Evolutionary conservation across 1,140 invertebrate species (phyloP), one percentile per base, ranked within the genome.

Genomic region (Cydia splendana): DNA sequence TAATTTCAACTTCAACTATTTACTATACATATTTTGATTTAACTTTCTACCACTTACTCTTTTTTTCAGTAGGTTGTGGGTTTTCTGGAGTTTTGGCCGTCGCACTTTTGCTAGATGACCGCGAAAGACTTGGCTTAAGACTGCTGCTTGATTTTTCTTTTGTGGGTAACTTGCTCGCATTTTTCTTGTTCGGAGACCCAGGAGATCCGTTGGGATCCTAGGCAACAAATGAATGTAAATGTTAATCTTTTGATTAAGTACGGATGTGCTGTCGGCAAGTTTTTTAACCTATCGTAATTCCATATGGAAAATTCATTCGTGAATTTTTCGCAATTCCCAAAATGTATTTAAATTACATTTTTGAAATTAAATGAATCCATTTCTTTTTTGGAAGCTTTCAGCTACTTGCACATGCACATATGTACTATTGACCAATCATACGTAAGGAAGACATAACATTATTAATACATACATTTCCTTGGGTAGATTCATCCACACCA

Each of bases 401-500:
- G 34, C 34, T 34, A 34, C 34, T 34, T 34, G 34, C 34, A 30
- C 3, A 30, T 30, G 30, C 30, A 34, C 30, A 34, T 34, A 34
- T 34, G 34, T 34, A 34, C 34, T 34, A 34, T 34, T 34, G 34
- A 34, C 34, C 34, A 34, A 34, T 34, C 4, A 34, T 34, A 62
- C 18, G n/a, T 62, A 7, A 53, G 48, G 48, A 53, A 18, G 51
- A 18, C 5, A 13, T n/a, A 53, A 53, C 18, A 24, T 24, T 24
- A 24, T 24, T 24, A 51, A 5, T 74, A 81, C 91, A 86, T 85
- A 96, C 96, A 93, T 96, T 95, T 93, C 95, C 95, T 92, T 96
- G 96, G 73, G 95, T 96, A 53, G 95, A 95, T 89, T 97, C 96
- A 87, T 96, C 96, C 15, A 96, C 96, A 57, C 95, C 96, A 89